Evolutionary conservation across 2,113 vertebrate genomes (phyloP), one percentile per base, ranked within the genome.

Genomic region (Pionites leucogaster): DNA sequence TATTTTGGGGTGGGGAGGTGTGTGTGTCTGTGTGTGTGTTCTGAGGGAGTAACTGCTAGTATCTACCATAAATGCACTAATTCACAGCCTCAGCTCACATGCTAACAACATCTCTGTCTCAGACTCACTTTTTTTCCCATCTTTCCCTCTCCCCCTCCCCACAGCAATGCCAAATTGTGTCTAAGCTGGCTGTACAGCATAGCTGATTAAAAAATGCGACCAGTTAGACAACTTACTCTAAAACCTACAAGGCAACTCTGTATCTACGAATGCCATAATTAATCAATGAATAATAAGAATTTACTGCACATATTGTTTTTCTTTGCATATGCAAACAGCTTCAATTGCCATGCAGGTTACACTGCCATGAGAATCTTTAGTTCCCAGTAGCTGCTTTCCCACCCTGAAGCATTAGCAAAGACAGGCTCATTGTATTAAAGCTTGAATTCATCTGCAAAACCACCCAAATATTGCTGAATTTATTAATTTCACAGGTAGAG

Each of bases 251-350:
- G 25, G 25, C n/a, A 29, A 39, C 41, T 22, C 50, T 42, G 81
- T 64, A 62, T 91, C 91, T 91, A 72, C 18, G 17, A 94, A 82
- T 46, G 49, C 59, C 89, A 39, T 88, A 90, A 93, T 88, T 95
- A 91, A 94, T 68, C 62, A 49, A 42, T 84, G 55, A 15, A 41
- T n/a, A 70, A 83, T 37, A 77, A 65, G 53, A 41, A 50, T 3
- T n/a, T 44, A 29, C 6, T 22, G 20, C 0, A 0, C 19, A 7
- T 31, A 25, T 4, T 0, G 2, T 65, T 88, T 57, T 60, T 74
- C 59, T 63, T 78, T 64, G 46, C 27, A 9, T 4, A 16, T 0
- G 10, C 24, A 81, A 70, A 67, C 55, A 69, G 53, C 64, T 91
- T 78, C 7, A 17, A 57, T 62, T 82, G 64, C 70, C 44, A n/a